Base-by-base conservation (phyloP, 2,797 vertebrate species). In the Epinephelus coioides region DNA sequence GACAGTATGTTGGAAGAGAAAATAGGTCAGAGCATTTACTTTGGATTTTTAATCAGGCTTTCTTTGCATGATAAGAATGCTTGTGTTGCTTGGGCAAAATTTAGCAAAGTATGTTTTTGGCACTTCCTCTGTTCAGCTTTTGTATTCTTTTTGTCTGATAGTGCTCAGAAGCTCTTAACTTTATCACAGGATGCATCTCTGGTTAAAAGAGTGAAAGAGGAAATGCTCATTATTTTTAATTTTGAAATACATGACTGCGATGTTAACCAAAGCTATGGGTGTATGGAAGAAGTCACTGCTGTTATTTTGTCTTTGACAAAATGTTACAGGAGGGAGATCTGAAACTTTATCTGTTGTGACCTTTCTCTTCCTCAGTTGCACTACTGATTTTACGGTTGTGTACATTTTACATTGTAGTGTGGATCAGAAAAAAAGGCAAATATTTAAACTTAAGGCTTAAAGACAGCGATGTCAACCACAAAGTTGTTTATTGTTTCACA, bases 191-290 rank as follows among this genome's bases (percentile, higher is more conserved):
- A 17, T 49, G 25, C 30, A 25, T 25, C 10, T 30, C 14, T 68
- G 34, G 40, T 60, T 62, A 21, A 69, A 72, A 67, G 6, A 23
- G 49, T 14, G 3, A 68, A 40, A 19, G 14, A 63, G 34, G 50
- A 73, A 73, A 61, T 66, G 30, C 43, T 67, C 14, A 18, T 44
- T 51, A 53, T 55, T 23, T 76, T 40, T 18, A 13, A 38, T 57
- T 59, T 53, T 57, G 1, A 64, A 63, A 54, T 23, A 4, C n/a
- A 21, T 40, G 11, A 40, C 60, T 55, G 17, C 7, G 23, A 11
- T 23, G 12, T 2, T 66, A 56, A 49, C 40, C 60, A 34, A 34
- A 34, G 34, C 34, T 34, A 7, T 34, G 34, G 2, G 34, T 34
- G 34, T 34, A 8, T 34, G 34, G 34, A 34, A 34, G 7, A 34